Evolutionary conservation across 2,113 vertebrate genomes (phyloP), one percentile per base, ranked within the genome.

Genomic region (Rana temporaria): DNA sequence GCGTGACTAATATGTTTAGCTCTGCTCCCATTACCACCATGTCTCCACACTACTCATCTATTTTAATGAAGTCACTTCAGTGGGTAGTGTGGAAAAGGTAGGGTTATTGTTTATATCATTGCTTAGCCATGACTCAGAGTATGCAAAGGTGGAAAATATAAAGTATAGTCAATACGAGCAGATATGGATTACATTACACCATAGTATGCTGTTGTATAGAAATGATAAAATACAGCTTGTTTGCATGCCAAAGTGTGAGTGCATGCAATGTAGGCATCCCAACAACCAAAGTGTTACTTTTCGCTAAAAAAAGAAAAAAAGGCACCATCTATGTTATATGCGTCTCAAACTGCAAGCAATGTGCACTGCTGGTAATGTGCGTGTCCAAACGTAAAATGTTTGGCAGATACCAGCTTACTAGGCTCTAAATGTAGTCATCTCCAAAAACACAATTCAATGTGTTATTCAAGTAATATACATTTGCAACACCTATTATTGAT

Each of bases 401-500:
- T 78, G 75, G 75, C 64, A 78, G 75, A 78, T 65, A 6, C 52
- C 16, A 26, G 26, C 9, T 55, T 60, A 17, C 53, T 19, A 52
- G 19, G 22, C 65, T 4, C 56, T 6, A 53, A 78, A 78, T 65
- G 5, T 52, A 18, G 22, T 42, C 17, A 63, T 48, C 63, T 76
- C 38, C 32, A 32, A 42, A 68, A 30, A 68, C 65, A 70, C 42
- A 70, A 24, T 70, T 22, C 18, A 53, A 24, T 60, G 6, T 55
- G n/a, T 76, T 22, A 76, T 60, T 63, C 57, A 62, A 76, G 32
- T 63, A 63, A 76, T 2, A 38, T 48, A 76, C 42, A 34, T 66
- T 66, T 3, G 64, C 64, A 30, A 66, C 17, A 17, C 59, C 17
- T n/a, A 57, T 32, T 30, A 18, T 59, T 32, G 56, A 16, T 38